Evolutionary conservation across 2,797 vertebrate species (phyloP).

Genomic region (Champsocephalus gunnari): DNA sequence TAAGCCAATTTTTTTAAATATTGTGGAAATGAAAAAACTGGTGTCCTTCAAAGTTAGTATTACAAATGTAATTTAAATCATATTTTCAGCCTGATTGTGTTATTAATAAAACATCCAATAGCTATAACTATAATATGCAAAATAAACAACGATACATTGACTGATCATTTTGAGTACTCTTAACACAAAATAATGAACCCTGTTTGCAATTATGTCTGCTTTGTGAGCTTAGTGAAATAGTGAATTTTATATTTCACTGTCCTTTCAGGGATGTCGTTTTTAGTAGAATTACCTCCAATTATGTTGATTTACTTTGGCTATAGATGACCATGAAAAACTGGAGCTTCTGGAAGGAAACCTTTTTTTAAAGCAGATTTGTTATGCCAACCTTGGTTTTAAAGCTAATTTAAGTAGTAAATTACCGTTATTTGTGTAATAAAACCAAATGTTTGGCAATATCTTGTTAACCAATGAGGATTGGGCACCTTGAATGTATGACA

Average conservation of each 20-base stretch:
- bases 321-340: not conserved
- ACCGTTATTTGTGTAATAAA: not conserved
- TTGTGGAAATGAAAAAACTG: not conserved
- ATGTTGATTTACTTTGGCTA: slow-evolving; percentile 1
- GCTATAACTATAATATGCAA: not conserved
- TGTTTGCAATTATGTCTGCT: not conserved
- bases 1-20: no score
- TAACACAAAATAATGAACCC: slow-evolving; percentile 14
- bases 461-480: not conserved
- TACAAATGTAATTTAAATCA: not conserved
- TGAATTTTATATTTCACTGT: not conserved
- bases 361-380: not conserved
- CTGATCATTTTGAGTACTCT: not conserved
- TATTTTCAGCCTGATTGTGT: not conserved
- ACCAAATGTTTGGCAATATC: not conserved
- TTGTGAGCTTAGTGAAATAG: no score
- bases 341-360: not conserved
- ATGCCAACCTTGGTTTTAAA: not conserved
- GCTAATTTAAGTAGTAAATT: no score
- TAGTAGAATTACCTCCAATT: not conserved
- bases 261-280: not conserved
- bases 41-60: not conserved
- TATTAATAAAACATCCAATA: slow-evolving; percentile 4
- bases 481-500: not conserved
- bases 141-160: not conserved